Evolutionary conservation across 2,888 invertebrate genomes (phyloP), one percentile per base, ranked within the genome.

Genomic region (Girardia tigrina): DNA sequence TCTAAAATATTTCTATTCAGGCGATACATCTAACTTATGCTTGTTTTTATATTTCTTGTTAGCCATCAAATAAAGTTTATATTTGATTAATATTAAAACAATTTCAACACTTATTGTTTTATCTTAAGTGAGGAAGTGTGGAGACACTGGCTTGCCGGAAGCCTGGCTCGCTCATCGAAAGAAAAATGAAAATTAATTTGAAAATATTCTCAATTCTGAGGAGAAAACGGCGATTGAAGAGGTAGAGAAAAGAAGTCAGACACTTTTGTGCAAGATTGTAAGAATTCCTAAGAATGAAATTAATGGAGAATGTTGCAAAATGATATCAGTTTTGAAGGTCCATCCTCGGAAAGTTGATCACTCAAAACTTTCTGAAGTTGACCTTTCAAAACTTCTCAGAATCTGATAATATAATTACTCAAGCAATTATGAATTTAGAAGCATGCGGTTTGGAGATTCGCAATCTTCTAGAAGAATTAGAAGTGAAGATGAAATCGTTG

Each of bases 301-400:
- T 28, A 82, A 82, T 72, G 82, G 82, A 28, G 83, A 83, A 75
- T 82, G 82, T 77, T 75, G 81, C 1, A 80, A 80, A 73, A 80
- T 81, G 12, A 80, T 82, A 0, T 78, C 78, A 23, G 42, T 82
- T 16, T 77, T 83, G 16, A 82, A 82, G 0, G 78, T 73, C 4
- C 27, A 73, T 6, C 73, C 73, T 4, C 14, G 73, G 16, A 28
- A 73, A 26, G 73, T 73, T 56, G 36, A 73, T 73, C 29, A 28
- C 20, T 36, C 76, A 74, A 56, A 73, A 73, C 81, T n/a, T n/a
- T n/a, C n/a, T n/a, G n/a, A 78, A 75, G 80, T 78, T 23, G 4
- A 12, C n/a, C 23, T 12, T 56, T 56, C 23, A n/a, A n/a, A n/a
- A 56, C 23, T 56, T 56, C 23, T 56, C 56, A 16, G 23, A 56